These are phyloP conservation scores for Centropus unirufus DNA, from an alignment of 2,113 vertebrate species.

Conservation along the genomic window DNA sequence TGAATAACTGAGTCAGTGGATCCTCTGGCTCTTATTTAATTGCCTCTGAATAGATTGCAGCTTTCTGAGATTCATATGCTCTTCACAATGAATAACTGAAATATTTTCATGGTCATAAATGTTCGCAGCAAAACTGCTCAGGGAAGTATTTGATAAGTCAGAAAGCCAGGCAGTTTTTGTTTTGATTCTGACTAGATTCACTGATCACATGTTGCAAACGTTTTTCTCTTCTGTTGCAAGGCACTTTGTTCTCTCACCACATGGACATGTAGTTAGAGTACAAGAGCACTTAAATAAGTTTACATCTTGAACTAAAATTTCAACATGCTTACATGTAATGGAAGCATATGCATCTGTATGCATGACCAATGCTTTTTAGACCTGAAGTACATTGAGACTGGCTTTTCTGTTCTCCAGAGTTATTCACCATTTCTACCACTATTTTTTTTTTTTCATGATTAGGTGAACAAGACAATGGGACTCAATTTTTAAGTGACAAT, in stretches of 20 bases:
- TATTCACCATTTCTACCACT: background rate
- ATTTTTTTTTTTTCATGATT: background rate
- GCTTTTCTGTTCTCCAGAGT: background rate
- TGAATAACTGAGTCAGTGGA: background rate
- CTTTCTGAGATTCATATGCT: constrained; percentile 41
- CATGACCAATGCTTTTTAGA: background rate
- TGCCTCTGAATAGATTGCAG: constrained; percentile 16
- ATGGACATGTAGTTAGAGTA: background rate
- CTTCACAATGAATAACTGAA: constrained; percentile 31
- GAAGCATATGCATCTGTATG: background rate
- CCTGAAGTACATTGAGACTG: background rate
- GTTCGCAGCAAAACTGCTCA: background rate
- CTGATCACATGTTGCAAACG: background rate
- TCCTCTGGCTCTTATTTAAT: background rate
- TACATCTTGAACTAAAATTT: background rate
- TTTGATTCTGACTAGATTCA: background rate
- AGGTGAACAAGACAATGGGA: background rate
- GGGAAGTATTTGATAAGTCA: background rate
- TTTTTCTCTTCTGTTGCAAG: background rate
- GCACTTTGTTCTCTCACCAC: background rate
- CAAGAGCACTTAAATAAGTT: background rate
- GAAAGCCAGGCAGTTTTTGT: background rate
- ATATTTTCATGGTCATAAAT: constrained; percentile 36
- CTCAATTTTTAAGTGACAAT: background rate
- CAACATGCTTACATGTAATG: background rate